phyloP scores from a whole-genome alignment of 1,140 invertebrate genomes.

The Maconellicoccus hirsutus region DNA sequence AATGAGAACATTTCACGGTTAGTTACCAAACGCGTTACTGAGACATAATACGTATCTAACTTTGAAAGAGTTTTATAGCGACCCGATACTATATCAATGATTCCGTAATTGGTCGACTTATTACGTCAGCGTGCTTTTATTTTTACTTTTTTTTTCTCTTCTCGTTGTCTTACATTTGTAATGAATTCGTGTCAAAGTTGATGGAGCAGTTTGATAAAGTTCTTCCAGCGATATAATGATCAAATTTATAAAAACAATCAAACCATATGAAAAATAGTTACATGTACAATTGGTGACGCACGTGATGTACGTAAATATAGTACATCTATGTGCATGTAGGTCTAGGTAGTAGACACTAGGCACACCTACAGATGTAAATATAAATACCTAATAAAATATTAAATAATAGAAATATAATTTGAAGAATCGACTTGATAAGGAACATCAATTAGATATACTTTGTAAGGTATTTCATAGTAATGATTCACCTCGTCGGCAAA shows the following conservation, averaged over 20 bases:
- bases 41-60: not conserved
- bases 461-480: not conserved
- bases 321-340: too few relatives aligned
- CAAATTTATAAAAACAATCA: too few relatives aligned
- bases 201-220: not conserved
- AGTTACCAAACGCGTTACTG: not conserved
- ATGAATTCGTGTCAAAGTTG: not conserved
- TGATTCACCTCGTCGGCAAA: not conserved
- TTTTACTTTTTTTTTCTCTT: not conserved
- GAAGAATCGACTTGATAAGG: not conserved
- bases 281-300: too few relatives aligned
- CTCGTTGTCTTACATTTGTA: not conserved
- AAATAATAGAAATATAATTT: not conserved
- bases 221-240: not conserved
- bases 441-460: not conserved
- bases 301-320: too few relatives aligned
- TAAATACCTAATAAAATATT: too few relatives aligned
- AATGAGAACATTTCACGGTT: constrained; percentile 8
- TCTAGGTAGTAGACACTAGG: too few relatives aligned
- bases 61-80: not conserved
- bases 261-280: too few relatives aligned
- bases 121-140: not conserved
- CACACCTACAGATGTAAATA: too few relatives aligned
- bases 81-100: not conserved
- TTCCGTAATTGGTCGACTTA: not conserved